Conservation (phyloP, 2,888 invertebrate species). For the Aproaerema taeniolella region DNA sequence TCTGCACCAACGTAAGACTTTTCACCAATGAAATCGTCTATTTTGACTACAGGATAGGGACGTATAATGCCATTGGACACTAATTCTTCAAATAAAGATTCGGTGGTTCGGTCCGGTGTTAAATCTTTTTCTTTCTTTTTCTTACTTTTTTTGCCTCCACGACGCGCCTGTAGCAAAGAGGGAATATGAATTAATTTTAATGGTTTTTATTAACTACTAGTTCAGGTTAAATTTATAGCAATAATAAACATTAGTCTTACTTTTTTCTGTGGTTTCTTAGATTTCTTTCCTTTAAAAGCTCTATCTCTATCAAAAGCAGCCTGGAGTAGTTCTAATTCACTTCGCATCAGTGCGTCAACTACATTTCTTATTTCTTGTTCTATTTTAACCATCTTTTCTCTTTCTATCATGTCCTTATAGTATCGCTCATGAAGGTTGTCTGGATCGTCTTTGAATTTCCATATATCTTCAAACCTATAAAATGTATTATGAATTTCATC, state of each 20-base stretch:
- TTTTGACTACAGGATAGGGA: slow-evolving; percentile 81
- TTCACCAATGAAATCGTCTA: slow-evolving; percentile 89
- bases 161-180: slow-evolving; percentile 79
- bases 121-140: slow-evolving; percentile 97
- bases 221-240: no score
- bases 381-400: slow-evolving; percentile 88
- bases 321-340: slow-evolving; percentile 82
- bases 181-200: slow-evolving; percentile 7
- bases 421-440: slow-evolving; percentile 85
- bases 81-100: slow-evolving; percentile 94
- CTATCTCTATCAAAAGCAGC: slow-evolving; percentile 85
- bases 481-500: not conserved
- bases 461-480: slow-evolving; percentile 84
- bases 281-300: slow-evolving; percentile 85
- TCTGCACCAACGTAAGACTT: slow-evolving; percentile 81
- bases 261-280: slow-evolving; percentile 86
- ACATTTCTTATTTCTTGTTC: slow-evolving; percentile 88
- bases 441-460: slow-evolving; percentile 88
- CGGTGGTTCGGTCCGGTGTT: slow-evolving; percentile 92
- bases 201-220: slow-evolving; percentile 3
- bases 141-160: slow-evolving; percentile 92
- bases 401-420: slow-evolving; percentile 89
- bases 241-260: slow-evolving; percentile 24
- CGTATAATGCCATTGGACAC: slow-evolving; percentile 94
- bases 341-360: slow-evolving; percentile 88